phyloP scores from a whole-genome alignment of 2,797 vertebrate species.

The Alauda arvensis region DNA sequence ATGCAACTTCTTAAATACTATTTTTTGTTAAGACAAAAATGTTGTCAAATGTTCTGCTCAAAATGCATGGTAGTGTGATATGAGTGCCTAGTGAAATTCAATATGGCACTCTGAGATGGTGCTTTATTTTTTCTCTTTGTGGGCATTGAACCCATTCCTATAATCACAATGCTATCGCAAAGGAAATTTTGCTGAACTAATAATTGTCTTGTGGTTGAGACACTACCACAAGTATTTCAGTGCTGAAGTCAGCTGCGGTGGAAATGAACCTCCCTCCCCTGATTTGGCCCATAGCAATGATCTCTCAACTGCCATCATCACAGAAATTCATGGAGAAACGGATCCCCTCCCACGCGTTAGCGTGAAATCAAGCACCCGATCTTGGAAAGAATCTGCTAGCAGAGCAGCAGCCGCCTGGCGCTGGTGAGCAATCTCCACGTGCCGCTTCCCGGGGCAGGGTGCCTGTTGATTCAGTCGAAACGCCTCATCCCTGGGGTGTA shows the following conservation, averaged over 20 bases:
- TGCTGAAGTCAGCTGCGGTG: slow-evolving; percentile 39
- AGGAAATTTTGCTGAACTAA: slow-evolving; percentile 32
- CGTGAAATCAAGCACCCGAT: slow-evolving; percentile 34
- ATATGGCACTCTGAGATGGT: background rate
- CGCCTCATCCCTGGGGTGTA: background rate
- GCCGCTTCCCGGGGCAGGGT: background rate
- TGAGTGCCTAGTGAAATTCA: background rate
- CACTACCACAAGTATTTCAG: background rate
- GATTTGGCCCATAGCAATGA: background rate
- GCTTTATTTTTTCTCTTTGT: background rate
- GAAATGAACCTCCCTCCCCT: slow-evolving; percentile 13
- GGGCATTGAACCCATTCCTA: background rate
- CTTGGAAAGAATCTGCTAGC: slow-evolving; percentile 32
- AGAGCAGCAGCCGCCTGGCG: background rate
- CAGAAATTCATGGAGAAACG: background rate
- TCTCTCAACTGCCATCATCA: slow-evolving; percentile 19
- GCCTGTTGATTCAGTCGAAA: slow-evolving; percentile 4
- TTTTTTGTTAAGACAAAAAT: background rate
- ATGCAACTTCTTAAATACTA: background rate
- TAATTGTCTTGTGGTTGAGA: background rate
- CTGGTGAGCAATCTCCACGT: background rate
- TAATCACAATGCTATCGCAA: background rate
- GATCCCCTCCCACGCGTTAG: background rate
- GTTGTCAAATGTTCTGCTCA: background rate
- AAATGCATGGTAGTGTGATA: background rate